Conservation (phyloP, 53 echinoderm and acorn worm genomes). For the Echinometra lucunter region DNA sequence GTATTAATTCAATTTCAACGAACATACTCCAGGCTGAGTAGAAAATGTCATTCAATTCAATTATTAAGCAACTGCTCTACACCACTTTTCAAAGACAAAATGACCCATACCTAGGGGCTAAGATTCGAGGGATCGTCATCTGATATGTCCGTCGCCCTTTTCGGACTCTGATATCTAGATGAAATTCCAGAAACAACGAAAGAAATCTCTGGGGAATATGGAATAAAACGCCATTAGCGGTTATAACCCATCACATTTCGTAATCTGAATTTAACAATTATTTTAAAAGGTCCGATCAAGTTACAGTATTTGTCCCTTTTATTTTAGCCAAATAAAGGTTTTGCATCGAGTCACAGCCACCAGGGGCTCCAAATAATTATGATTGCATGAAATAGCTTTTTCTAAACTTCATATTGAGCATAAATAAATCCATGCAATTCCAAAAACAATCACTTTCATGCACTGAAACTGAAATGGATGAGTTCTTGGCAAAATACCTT, state of each 20-base stretch:
- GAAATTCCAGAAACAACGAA: background rate
- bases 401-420: background rate
- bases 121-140: background rate
- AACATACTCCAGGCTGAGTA: background rate
- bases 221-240: background rate
- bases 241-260: background rate
- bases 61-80: background rate
- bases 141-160: background rate
- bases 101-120: background rate
- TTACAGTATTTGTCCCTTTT: background rate
- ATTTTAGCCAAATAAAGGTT: background rate
- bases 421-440: background rate
- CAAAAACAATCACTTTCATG: background rate
- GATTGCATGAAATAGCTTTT: background rate
- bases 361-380: background rate
- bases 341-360: background rate
- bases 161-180: background rate
- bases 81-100: background rate
- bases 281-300: background rate
- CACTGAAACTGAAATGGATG: background rate
- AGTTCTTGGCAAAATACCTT: too few relatives aligned
- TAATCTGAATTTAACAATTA: background rate
- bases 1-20: constrained; percentile 19
- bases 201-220: background rate
- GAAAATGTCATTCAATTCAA: constrained; percentile 20